Evolutionary conservation across 1,140 invertebrate species (phyloP), one percentile per base, ranked within the genome.

Genomic region (Drosophila tristis): DNA sequence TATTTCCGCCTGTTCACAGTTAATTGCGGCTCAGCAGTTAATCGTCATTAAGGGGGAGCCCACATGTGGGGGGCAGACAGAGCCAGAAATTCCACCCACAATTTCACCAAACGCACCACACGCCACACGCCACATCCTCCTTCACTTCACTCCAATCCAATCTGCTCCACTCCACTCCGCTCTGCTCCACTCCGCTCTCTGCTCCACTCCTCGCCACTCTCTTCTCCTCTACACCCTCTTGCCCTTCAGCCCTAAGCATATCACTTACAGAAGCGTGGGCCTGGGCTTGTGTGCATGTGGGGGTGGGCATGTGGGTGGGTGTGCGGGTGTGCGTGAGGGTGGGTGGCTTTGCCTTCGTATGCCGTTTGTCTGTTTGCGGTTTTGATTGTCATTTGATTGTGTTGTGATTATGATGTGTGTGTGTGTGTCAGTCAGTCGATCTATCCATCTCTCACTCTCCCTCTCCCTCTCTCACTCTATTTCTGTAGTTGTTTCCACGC

Each of bases 381-480:
- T 89, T 89, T 81, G 86, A 89, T 89, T 89, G 84, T 89, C 84
- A 90, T 85, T 89, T 89, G 84, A 90, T 89, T 39, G 84, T 89
- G 76, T 84, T 89, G 79, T 90, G 85, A 89, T 89, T 89, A 84
- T 84, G 79, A 89, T 84, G 67, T 62, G 50, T 62, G 31, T 25
- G n/a, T 35, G 50, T 51, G 43, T 67, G 54, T 59, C 15, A 58
- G 49, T 49, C 6, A 11, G 31, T 75, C 55, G 29, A 64, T 64
- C 61, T 47, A 44, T 48, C 50, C 35, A 39, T 39, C 35, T 13
- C 8, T 39, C 35, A 0, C 16, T 13, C 35, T 5, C 35, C 5
- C 1, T 20, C 20, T 20, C 31, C 9, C 29, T 3, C 8, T 31
- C 29, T 35, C 31, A 11, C 31, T 35, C 35, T 39, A 0, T 39